Evolutionary conservation across 2,113 vertebrate species (phyloP), one percentile per base, ranked within the genome.

Genomic region (Danio rerio): DNA sequence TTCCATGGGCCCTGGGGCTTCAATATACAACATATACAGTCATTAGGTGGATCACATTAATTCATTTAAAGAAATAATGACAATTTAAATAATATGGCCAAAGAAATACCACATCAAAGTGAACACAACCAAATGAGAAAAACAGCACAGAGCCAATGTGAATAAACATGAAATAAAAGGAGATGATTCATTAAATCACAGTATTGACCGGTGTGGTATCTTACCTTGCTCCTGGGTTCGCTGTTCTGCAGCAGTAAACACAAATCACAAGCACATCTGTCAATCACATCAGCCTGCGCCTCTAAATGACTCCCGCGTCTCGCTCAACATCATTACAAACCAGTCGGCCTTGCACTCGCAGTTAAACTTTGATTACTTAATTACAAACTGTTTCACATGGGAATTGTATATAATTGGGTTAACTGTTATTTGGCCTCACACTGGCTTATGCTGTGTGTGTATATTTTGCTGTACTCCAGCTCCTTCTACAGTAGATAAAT

Each of bases 161-260:
- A 47, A 21, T 53, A 12, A 18, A 20, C 31, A 50, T 8, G 18
- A 52, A 62, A 78, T 52, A 15, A 83, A 56, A 5, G 12, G 9
- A 43, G 43, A 50, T 4, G 12, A 10, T 10, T 47, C 40, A 77
- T 10, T 49, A 11, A 9, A 70, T 52, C 49, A 59, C 40, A 45
- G 9, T 5, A 58, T n/a, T 9, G 9, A 20, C 58, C 6, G 0
- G 15, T 49, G 47, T 71, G 80, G 69, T 55, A 68, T 63, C 94
- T 94, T 94, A 94, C 94, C 94, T 94, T 94, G 93, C 83, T 92
- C 87, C 81, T 92, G 91, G 79, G 92, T 94, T 91, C 91, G 91
- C 84, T 94, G 91, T 87, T 94, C 94, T 94, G 93, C 91, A 89
- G 93, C 91, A 89, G 68, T 90, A 89, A 85, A 88, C 74, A 85